phyloP scores from a whole-genome alignment of 2,797 vertebrate genomes.

The Geotrypetes seraphini region DNA sequence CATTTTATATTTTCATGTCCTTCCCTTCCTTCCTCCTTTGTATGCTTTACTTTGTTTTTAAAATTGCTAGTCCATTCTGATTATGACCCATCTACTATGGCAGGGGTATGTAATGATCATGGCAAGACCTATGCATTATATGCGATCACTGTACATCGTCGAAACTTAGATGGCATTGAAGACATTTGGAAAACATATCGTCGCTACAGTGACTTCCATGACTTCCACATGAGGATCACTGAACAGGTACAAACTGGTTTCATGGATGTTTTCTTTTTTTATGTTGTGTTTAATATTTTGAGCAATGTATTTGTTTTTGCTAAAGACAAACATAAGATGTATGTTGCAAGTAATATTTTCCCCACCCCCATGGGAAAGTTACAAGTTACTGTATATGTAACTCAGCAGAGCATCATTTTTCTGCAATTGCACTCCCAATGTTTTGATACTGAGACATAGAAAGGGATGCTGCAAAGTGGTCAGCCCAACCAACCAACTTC shows the following conservation, averaged over 20 bases:
- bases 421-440: too few species aligned
- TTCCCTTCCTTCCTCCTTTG: conserved; percentile 35
- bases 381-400: too few species aligned
- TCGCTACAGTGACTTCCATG: conserved; percentile 95
- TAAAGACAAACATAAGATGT: too few species aligned
- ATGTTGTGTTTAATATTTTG: not conserved
- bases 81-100: conserved; percentile 82
- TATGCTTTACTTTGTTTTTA: conserved; percentile 38
- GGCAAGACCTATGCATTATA: conserved; percentile 96
- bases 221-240: conserved; percentile 97
- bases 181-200: conserved; percentile 95
- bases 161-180: conserved; percentile 64
- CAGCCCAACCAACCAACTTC: too few species aligned
- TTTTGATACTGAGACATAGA: too few species aligned
- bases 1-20: conserved; percentile 51
- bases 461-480: too few species aligned
- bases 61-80: conserved; percentile 76
- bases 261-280: not conserved
- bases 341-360: too few species aligned
- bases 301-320: not conserved
- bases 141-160: conserved; percentile 86
- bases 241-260: conserved; percentile 68
- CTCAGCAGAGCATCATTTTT: too few species aligned
- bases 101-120: conserved; percentile 98
- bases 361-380: too few species aligned